phyloP scores from a whole-genome alignment of 2,113 vertebrate species.

The Garra rufa region DNA sequence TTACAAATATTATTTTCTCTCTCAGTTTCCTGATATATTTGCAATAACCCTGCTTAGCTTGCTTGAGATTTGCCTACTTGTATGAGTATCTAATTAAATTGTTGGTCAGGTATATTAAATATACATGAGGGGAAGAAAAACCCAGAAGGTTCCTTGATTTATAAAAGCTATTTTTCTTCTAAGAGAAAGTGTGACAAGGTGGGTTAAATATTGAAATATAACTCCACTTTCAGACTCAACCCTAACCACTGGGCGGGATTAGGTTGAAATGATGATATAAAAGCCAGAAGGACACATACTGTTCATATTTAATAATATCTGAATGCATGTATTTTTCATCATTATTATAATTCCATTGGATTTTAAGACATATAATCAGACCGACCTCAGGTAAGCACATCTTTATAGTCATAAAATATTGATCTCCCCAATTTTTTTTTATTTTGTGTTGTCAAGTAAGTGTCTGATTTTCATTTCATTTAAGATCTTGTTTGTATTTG shows the following conservation, averaged over 20 bases:
- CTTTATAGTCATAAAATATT: neutral
- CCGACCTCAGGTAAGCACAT: conserved; percentile 20
- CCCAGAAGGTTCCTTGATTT: neutral
- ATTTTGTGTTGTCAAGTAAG: neutral
- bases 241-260: conserved; percentile 31
- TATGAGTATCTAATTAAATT: neutral
- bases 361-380: neutral
- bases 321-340: neutral
- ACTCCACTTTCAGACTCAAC: neutral
- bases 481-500: neutral
- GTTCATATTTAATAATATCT: neutral
- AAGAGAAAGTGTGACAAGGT: neutral
- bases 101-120: neutral
- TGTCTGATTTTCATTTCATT: neutral
- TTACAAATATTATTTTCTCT: neutral
- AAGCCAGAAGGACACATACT: neutral
- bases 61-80: neutral
- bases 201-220: neutral
- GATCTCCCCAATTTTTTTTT: neutral
- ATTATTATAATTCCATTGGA: neutral
- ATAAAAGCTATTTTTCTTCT: neutral
- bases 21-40: neutral
- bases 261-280: conserved; percentile 30
- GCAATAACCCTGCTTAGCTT: neutral
- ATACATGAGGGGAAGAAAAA: neutral